Conservation (phyloP, 1,140 invertebrate species). For the Zaprionus nigranus region DNA sequence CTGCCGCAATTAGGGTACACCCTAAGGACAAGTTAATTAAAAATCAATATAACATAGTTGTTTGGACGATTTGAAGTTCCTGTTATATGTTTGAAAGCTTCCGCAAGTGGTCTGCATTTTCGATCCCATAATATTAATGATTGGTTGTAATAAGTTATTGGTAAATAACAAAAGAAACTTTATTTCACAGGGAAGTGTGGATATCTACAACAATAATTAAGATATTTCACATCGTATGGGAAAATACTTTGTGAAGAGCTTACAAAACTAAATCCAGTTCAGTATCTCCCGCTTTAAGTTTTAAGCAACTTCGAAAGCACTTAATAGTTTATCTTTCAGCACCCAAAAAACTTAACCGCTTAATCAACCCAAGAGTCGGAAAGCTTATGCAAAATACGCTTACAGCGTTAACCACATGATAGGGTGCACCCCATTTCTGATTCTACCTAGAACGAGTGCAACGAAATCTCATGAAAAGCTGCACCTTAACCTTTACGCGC, state of each 20-base stretch:
- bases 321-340: conserved; percentile 2
- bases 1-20: neutral
- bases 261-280: neutral
- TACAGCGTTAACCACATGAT: conserved; percentile 3
- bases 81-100: no score
- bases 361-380: neutral
- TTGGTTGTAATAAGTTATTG: neutral
- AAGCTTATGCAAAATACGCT: conserved; percentile 36
- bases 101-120: no score
- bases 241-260: neutral
- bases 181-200: neutral
- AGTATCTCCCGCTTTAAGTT: neutral
- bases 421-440: neutral
- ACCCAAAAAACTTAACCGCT: neutral
- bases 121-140: no score
- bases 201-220: neutral
- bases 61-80: neutral
- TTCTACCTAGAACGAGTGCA: conserved; percentile 5
- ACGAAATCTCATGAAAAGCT: conserved; percentile 34
- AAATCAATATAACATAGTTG: conserved; percentile 44
- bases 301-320: neutral
- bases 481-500: conserved; percentile 17
- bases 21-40: conserved; percentile 23
- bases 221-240: no score
- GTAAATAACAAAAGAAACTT: neutral